Evolutionary conservation across 2,797 vertebrate genomes (phyloP).

Genomic region (Pipistrellus nathusii): DNA sequence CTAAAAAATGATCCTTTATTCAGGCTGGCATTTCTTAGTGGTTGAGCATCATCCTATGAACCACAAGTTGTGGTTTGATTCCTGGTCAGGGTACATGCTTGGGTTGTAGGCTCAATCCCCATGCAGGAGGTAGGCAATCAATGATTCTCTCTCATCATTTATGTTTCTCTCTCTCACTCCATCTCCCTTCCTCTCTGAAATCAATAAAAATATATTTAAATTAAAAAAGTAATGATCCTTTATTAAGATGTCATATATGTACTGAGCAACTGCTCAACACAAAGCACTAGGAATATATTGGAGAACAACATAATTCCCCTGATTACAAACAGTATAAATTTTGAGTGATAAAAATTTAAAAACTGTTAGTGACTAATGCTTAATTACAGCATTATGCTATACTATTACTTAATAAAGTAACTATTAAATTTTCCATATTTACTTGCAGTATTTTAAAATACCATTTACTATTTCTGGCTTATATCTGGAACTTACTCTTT

Average conservation of each 20-base stretch:
- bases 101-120: no score
- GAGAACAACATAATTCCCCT: not conserved
- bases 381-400: not conserved
- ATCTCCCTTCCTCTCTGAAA: no score
- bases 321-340: not conserved
- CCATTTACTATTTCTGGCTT: not conserved
- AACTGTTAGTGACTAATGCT: not conserved
- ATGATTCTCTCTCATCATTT: no score
- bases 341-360: not conserved
- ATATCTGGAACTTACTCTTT: not conserved
- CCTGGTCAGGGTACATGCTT: no score
- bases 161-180: no score
- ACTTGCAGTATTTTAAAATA: slow-evolving; percentile 13
- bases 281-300: not conserved
- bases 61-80: no score
- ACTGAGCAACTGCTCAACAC: not conserved
- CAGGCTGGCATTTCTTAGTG: no score
- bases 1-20: no score
- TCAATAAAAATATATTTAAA: no score
- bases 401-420: not conserved
- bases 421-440: not conserved
- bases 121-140: no score
- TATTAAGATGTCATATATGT: not conserved
- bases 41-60: no score
- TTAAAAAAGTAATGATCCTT: not conserved